These are phyloP conservation scores for Aporophyla lueneburgensis DNA, from an alignment of 2,888 invertebrate genomes.

Conservation along the genomic window DNA sequence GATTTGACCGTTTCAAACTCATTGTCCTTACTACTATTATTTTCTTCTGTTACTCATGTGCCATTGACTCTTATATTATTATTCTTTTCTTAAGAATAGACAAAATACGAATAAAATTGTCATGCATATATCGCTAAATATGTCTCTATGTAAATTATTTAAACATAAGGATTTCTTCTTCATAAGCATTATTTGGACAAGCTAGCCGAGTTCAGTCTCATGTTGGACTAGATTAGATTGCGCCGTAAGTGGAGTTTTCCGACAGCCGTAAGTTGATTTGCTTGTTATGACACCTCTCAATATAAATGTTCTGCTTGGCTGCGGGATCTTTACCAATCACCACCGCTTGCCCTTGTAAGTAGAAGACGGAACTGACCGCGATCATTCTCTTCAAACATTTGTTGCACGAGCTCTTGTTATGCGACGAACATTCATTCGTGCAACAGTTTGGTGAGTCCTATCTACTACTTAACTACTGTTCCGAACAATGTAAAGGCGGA, in stretches of 20 bases:
- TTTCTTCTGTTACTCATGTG: background rate
- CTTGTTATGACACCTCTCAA: slow-evolving; percentile 10
- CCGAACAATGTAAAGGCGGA: background rate
- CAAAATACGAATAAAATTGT: background rate
- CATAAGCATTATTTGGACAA: background rate
- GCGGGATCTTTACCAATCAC: background rate
- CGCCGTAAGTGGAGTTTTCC: slow-evolving; percentile 5
- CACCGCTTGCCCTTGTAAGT: slow-evolving; percentile 1
- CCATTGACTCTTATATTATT: background rate
- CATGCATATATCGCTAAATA: background rate
- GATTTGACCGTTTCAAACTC: background rate
- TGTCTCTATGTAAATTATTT: background rate
- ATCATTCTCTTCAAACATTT: background rate
- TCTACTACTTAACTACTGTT: no score
- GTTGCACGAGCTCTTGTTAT: background rate
- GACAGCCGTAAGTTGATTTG: background rate
- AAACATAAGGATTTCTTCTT: slow-evolving; percentile 2
- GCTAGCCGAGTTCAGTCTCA: slow-evolving; percentile 2
- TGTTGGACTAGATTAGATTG: slow-evolving; percentile 14
- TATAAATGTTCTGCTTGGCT: background rate
- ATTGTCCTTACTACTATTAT: background rate
- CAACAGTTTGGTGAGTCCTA: background rate
- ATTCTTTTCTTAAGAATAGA: slow-evolving; percentile 10
- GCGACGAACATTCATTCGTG: background rate
- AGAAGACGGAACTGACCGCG: background rate